Evolutionary conservation across 2,888 invertebrate genomes (phyloP), one percentile per base, ranked within the genome.

Genomic region (Tenodera sinensis): DNA sequence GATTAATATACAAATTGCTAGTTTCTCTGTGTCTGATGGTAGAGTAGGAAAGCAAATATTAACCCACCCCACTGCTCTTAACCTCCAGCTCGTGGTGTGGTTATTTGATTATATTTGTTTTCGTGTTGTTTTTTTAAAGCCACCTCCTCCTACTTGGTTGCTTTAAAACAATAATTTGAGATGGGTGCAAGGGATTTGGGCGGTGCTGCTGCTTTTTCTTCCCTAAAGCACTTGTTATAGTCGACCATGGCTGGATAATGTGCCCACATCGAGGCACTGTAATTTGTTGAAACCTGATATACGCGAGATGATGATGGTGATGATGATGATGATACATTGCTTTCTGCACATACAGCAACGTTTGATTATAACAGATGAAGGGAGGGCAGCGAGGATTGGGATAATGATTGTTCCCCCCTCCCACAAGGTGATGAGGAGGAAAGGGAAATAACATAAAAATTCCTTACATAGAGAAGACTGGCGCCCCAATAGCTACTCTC

Each of bases 211-310:
- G 54, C 54, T 20, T 71, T 71, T 71, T 71, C 54, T 71, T 20
- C 54, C 54, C 54, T 71, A 20, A 71, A 71, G 54, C 54, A 71
- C 86, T 86, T 71, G 54, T 71, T 71, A 20, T 71, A 71, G 86
- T 86, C 71, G 27, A 28, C 85, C 85, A 47, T 28, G 20, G 85
- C 54, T 87, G 30, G 87, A 87, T 87, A 87, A 87, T 87, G 83
- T 30, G 34, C 27, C 30, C 83, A 87, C 34, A 87, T 34, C 87
- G 81, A 82, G 34, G 83, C 82, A 30, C 34, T 87, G 83, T 87
- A 87, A 87, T 87, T 87, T 87, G 27, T 82, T 87, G 87, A 87
- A 87, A 87, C 87, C 87, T 87, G 87, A 87, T 87, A 87, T 87
- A 87, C 28, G 28, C 54, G 25, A 15, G 20, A 71, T 42, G 54